Percentiles rank a stretch among this genome's conserved stretches.
Evolutionary conservation across 2,797 vertebrate genomes (phyloP).

Genomic region (Microtus agrestis): DNA sequence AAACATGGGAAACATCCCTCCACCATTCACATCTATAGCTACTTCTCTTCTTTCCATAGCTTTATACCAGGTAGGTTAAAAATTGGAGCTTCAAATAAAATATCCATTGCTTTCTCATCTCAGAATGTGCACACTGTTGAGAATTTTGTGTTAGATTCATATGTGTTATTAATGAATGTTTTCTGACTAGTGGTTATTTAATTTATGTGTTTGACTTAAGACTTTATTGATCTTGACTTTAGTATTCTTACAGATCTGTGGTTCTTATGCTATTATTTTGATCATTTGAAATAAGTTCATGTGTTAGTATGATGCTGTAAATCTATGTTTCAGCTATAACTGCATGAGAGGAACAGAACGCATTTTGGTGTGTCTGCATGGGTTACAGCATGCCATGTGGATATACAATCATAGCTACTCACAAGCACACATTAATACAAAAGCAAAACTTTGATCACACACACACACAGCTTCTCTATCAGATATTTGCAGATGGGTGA

Average conservation of each 20-base stretch:
- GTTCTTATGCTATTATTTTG: neutral
- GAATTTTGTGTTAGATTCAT: neutral
- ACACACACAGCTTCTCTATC: slow-evolving; percentile 72
- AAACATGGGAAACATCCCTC: neutral
- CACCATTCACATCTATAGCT: accelerated
- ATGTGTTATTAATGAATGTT: neutral
- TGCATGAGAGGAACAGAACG: neutral
- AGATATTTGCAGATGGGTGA: slow-evolving; percentile 62
- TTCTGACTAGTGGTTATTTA: neutral
- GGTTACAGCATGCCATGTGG: neutral
- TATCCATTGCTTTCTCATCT: neutral
- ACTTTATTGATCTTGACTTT: slow-evolving; percentile 18
- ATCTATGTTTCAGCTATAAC: neutral
- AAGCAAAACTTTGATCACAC: slow-evolving; percentile 32
- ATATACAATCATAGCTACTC: neutral
- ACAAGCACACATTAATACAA: slow-evolving; percentile 62
- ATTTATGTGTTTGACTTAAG: slow-evolving; percentile 1
- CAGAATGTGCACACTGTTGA: neutral
- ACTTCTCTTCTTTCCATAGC: neutral
- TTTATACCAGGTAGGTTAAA: neutral
- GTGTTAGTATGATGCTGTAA: neutral
- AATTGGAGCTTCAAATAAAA: too few species aligned
- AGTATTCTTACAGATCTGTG: slow-evolving; percentile 37
- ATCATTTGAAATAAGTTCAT: neutral
- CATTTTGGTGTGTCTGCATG: neutral